Base-by-base conservation (phyloP, 2,888 invertebrate genomes). In the Hirudinaria manillensis region DNA sequence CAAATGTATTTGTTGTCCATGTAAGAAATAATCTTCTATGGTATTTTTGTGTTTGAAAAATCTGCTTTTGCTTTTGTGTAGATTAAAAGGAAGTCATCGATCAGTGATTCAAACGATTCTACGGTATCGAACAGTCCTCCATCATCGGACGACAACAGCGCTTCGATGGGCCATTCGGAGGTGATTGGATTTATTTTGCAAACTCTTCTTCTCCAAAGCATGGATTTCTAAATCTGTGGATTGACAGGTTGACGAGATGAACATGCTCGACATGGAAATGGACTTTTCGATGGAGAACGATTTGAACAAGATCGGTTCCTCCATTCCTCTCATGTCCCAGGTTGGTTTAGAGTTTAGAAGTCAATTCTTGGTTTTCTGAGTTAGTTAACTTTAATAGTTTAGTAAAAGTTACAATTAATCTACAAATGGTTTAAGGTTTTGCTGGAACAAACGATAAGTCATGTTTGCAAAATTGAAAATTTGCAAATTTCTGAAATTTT, bases 241-340 rank as follows among this genome's bases (percentile, higher is more conserved):
- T 19, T 19, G 4, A 29, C 29, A 61, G 61, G 61, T 61, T 10
- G 61, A 61, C 61, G 61, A 61, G 29, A 24, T 27, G 61, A 29
- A 24, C 24, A 29, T 61, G 61, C 29, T 61, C 29, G 61, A 61
- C 6, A 61, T 61, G 29, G 61, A 61, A 16, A 27, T 61, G 61
- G 61, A 61, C 24, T 61, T 61, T 61, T 29, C 61, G 13, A 61
- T 61, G 61, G 61, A 61, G 24, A 61, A 24, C 13, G 61, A 61
- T 6, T 29, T 16, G 24, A 29, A 29, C 61, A 61, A 24, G 29
- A 61, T 27, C 29, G 61, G 10, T 7, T 29, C 29, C 13, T 29
- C 61, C 29, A 61, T 29, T 27, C 29, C 61, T 6, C 29, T 7
- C 10, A 27, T 61, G 21, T 27, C 61, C n/a, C 61, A 61, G 61